Percentiles rank a stretch among this genome's conserved stretches.
Conservation (phyloP, 2,888 invertebrate genomes). For the Lathronympha strigana region DNA sequence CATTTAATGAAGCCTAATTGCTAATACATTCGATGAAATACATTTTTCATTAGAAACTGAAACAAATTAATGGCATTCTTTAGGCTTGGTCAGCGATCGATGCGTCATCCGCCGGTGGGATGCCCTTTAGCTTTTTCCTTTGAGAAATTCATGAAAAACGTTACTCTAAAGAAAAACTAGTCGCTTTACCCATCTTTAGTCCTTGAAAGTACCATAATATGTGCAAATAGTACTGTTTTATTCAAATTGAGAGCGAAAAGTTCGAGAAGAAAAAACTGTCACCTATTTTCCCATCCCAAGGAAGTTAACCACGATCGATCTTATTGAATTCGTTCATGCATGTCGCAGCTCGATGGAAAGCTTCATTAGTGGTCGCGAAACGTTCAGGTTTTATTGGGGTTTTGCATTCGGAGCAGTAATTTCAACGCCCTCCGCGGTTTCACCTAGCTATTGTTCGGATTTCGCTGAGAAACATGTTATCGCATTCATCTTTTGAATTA, state of each 20-base stretch:
- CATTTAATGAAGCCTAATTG: slow-evolving; percentile 48
- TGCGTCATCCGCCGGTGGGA: slow-evolving; percentile 86
- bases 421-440: slow-evolving; percentile 61
- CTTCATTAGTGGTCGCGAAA: slow-evolving; percentile 56
- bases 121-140: slow-evolving; percentile 76
- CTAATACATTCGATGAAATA: slow-evolving; percentile 58
- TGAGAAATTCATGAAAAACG: slow-evolving; percentile 52
- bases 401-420: slow-evolving; percentile 54
- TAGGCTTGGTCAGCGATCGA: slow-evolving; percentile 85
- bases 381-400: slow-evolving; percentile 56
- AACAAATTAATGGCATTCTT: slow-evolving; percentile 80
- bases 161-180: slow-evolving; percentile 26
- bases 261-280: slow-evolving; percentile 53
- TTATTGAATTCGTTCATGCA: slow-evolving; percentile 74
- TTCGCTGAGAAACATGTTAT: slow-evolving; percentile 61
- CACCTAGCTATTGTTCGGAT: slow-evolving; percentile 77
- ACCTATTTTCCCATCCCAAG: slow-evolving; percentile 55
- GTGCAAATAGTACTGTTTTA: background rate
- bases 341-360: slow-evolving; percentile 63
- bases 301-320: slow-evolving; percentile 73
- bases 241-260: slow-evolving; percentile 39
- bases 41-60: slow-evolving; percentile 55
- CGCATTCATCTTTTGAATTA: slow-evolving; percentile 60
- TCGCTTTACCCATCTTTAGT: background rate
- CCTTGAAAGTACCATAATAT: background rate